Evolutionary conservation across 2,797 vertebrate genomes (phyloP).

Genomic region (Synanceia verrucosa): DNA sequence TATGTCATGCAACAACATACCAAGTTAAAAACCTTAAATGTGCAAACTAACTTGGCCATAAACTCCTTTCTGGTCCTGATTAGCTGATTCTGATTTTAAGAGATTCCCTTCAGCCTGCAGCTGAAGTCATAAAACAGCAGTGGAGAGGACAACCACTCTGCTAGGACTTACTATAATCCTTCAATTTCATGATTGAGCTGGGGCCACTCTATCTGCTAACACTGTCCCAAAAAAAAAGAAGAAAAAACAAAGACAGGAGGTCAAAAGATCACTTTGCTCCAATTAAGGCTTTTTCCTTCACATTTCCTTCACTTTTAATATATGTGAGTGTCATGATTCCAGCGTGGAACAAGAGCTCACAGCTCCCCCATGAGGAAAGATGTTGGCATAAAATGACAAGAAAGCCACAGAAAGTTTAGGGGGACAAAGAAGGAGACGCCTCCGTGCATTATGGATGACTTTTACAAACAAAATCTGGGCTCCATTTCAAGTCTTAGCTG

Average conservation of each 20-base stretch:
- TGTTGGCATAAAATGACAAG: conserved; percentile 19
- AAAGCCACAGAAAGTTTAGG: conserved; percentile 41
- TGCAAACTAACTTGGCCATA: no score
- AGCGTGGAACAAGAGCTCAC: conserved; percentile 39
- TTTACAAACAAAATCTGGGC: conserved; percentile 40
- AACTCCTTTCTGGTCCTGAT: no score
- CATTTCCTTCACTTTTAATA: conserved; percentile 64
- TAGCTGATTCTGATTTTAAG: no score
- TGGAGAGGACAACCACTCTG: conserved; percentile 39
- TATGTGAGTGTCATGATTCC: conserved; percentile 28
- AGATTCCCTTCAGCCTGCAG: conserved; percentile 3
- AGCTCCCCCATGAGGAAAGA: conserved; percentile 61
- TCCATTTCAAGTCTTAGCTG: conserved; percentile 30
- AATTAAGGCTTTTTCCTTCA: conserved; percentile 70
- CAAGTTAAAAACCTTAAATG: no score
- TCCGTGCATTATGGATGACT: conserved; percentile 33
- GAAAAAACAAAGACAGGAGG: conserved; percentile 52
- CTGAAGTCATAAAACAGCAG: conserved; percentile 50
- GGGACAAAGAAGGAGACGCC: conserved; percentile 13
- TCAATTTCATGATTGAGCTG: conserved; percentile 67
- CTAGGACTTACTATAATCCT: conserved; percentile 70
- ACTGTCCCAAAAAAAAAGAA: no score
- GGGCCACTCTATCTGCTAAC: conserved; percentile 50
- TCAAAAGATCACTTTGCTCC: conserved; percentile 62
- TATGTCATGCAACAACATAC: no score